phyloP scores from a whole-genome alignment of 1,140 invertebrate genomes.

The Neotoxoptera formosana region DNA sequence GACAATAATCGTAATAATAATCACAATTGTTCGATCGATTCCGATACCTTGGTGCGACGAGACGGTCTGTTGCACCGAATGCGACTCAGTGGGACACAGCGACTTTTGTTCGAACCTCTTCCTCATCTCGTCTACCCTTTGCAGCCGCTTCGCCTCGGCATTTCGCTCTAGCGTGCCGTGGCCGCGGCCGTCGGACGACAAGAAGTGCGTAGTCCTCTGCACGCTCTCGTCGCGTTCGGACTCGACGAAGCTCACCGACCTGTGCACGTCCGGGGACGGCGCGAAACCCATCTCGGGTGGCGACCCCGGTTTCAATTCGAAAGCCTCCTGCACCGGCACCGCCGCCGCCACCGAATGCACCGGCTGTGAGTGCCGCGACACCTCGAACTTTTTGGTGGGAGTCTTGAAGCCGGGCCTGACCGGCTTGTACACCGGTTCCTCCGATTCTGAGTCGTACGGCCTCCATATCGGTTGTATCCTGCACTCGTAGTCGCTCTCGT shows the following conservation, averaged over 20 bases:
- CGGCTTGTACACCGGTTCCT: conserved; percentile 68
- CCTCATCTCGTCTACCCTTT: conserved; percentile 63
- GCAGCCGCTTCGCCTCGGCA: conserved; percentile 63
- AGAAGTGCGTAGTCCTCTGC: neutral
- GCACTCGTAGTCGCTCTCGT: conserved; percentile 77
- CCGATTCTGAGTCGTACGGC: conserved; percentile 67
- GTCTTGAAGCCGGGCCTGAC: conserved; percentile 69
- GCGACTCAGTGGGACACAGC: conserved; percentile 60
- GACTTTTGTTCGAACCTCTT: conserved; percentile 63
- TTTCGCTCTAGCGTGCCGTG: conserved; percentile 12
- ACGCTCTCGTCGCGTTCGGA: neutral
- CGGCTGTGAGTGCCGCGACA: neutral
- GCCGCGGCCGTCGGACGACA: neutral
- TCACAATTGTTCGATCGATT: neutral
- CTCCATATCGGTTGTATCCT: conserved; percentile 71
- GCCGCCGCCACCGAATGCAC: neutral
- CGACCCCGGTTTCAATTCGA: conserved; percentile 39
- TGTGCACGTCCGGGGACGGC: neutral
- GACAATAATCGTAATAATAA: neutral
- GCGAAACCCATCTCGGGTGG: conserved; percentile 38
- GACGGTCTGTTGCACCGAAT: neutral
- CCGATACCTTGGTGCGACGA: conserved; percentile 9
- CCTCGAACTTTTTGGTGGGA: conserved; percentile 60
- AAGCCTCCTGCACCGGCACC: neutral
- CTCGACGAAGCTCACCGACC: neutral